Conservation (phyloP, 2,113 vertebrate species). For the Xyliphius kryptos region DNA sequence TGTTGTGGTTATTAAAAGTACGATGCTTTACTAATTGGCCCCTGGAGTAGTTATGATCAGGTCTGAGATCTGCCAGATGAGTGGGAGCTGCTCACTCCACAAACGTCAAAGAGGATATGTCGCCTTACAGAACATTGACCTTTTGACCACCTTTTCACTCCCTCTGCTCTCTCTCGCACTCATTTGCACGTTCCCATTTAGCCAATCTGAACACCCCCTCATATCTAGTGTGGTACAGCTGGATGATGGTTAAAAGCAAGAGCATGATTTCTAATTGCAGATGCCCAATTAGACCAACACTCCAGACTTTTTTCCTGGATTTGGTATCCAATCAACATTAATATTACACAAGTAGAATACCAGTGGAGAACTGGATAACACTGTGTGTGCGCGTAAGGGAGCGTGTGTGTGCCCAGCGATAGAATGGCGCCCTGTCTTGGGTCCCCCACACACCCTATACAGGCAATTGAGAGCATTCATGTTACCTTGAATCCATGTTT, state of each 20-base stretch:
- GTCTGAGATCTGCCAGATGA: background rate
- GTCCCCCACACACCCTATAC: no score
- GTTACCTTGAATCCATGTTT: no score
- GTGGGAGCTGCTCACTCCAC: background rate
- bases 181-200: background rate
- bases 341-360: no score
- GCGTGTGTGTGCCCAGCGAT: no score
- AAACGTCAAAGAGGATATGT: slow-evolving; percentile 11
- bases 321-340: background rate
- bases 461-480: no score
- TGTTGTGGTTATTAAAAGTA: slow-evolving; percentile 20
- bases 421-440: no score
- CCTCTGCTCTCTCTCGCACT: background rate
- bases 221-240: no score
- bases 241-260: slow-evolving; percentile 2
- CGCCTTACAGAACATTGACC: background rate
- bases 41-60: slow-evolving; percentile 8
- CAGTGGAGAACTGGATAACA: no score
- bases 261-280: background rate
- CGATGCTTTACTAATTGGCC: slow-evolving; percentile 32
- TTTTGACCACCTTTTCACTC: background rate
- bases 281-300: slow-evolving; percentile 6
- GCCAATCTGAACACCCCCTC: slow-evolving; percentile 2
- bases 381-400: no score
- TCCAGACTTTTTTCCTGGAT: background rate